Percentiles rank a stretch among this genome's conserved stretches.
Conservation (phyloP, 2,797 vertebrate genomes). For the Urocyon cinereoargenteus region DNA sequence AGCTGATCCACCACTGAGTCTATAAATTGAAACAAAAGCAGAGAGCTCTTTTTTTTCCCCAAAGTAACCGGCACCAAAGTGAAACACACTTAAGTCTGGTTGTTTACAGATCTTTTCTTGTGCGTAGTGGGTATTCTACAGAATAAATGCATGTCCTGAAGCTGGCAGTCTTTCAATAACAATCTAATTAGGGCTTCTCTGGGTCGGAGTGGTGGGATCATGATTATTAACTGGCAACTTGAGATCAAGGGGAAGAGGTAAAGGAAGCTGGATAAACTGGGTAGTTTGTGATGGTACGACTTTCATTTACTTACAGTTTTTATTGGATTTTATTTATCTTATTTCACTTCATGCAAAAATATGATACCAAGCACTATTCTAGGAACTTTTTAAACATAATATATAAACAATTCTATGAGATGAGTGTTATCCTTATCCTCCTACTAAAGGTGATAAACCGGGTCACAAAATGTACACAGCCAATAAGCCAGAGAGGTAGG, state of each 20-base stretch:
- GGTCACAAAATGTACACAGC: neutral
- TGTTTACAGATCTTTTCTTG: neutral
- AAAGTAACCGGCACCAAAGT: neutral
- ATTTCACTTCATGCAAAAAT: conserved; percentile 26
- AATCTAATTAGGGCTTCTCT: neutral
- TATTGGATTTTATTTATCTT: conserved; percentile 48
- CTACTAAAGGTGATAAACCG: neutral
- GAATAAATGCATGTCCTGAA: neutral
- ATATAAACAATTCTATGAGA: neutral
- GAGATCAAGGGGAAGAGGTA: neutral
- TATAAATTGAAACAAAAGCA: conserved; percentile 83
- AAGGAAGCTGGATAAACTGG: neutral
- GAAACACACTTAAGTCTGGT: neutral
- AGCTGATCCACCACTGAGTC: conserved; percentile 77
- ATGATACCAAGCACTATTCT: neutral
- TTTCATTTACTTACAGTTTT: neutral
- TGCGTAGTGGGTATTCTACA: neutral
- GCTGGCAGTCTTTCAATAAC: neutral
- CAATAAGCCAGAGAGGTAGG: neutral
- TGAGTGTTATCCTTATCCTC: neutral
- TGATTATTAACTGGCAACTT: neutral
- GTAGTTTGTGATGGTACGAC: neutral
- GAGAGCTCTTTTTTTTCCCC: conserved; percentile 14
- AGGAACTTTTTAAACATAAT: neutral
- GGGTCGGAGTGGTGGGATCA: neutral